Conservation (phyloP, 30 jellyfish, hydroid and myxozoan genomes). For the Chrysaora quinquecirrha region DNA sequence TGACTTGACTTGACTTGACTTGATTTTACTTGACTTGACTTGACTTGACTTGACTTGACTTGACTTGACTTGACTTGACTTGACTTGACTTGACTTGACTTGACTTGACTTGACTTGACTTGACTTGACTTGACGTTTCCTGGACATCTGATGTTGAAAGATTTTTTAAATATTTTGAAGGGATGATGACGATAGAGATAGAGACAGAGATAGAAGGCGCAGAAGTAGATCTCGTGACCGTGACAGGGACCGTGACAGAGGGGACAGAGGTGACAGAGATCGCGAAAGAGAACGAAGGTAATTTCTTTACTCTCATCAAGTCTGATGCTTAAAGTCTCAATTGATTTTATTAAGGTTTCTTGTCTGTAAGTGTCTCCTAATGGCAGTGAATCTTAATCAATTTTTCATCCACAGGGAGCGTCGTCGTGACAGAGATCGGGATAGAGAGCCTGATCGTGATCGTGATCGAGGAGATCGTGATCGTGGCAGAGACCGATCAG, state of each 20-base stretch:
- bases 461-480: conserved; percentile 29
- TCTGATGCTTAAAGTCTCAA: not conserved
- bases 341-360: no score
- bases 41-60: no score
- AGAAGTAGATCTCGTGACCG: conserved; percentile 63
- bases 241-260: no score
- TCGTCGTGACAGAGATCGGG: conserved; percentile 63
- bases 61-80: no score
- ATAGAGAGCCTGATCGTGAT: conserved; percentile 37
- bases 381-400: not conserved
- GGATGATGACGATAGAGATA: conserved; percentile 66
- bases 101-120: no score
- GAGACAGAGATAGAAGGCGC: conserved; percentile 61
- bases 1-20: no score
- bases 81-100: no score
- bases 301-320: not conserved
- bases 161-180: not conserved
- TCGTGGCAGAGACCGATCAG: conserved; percentile 28
- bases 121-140: no score
- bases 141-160: no score
- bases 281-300: conserved; percentile 66
- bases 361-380: not conserved
- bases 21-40: no score
- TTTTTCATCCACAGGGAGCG: conserved; percentile 47
- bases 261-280: conserved; percentile 62